Conservation (phyloP, 1,140 invertebrate genomes). For the Caenorhabditis latens region DNA sequence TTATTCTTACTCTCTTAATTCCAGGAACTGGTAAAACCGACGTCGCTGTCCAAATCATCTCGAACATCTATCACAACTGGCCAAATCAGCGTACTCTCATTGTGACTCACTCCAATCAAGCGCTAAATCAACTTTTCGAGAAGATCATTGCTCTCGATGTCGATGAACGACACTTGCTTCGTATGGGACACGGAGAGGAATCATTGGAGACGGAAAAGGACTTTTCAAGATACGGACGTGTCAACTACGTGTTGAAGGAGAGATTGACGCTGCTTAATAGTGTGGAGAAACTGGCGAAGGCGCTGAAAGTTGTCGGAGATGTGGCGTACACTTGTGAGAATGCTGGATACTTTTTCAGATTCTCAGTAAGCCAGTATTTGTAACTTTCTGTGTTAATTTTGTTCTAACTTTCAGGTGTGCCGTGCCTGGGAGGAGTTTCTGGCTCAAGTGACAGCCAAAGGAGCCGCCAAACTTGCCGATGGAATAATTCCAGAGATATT, state of each 20-base stretch:
- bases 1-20: background rate
- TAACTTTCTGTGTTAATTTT: too few relatives aligned
- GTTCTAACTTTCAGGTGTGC: constrained; percentile 63
- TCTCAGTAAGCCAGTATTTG: too few relatives aligned
- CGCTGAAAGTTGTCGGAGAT: constrained; percentile 88
- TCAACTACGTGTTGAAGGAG: constrained; percentile 96
- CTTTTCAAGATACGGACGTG: constrained; percentile 96
- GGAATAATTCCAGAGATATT: constrained; percentile 82
- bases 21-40: constrained; percentile 95
- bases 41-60: constrained; percentile 99
- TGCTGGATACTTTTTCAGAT: constrained; percentile 85
- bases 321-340: constrained; percentile 98
- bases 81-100: constrained; percentile 97
- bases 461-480: constrained; percentile 49
- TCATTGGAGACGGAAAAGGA: constrained; percentile 98
- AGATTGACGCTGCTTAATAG: constrained; percentile 89
- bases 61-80: constrained; percentile 99
- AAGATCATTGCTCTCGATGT: constrained; percentile 98
- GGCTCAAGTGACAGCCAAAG: constrained; percentile 79
- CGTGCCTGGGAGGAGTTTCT: constrained; percentile 92
- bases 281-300: constrained; percentile 87
- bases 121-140: constrained; percentile 98
- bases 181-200: constrained; percentile 96
- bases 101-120: constrained; percentile 99
- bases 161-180: constrained; percentile 95